Conservation (phyloP, 2,797 vertebrate species). For the Pogoniulus pusillus region DNA sequence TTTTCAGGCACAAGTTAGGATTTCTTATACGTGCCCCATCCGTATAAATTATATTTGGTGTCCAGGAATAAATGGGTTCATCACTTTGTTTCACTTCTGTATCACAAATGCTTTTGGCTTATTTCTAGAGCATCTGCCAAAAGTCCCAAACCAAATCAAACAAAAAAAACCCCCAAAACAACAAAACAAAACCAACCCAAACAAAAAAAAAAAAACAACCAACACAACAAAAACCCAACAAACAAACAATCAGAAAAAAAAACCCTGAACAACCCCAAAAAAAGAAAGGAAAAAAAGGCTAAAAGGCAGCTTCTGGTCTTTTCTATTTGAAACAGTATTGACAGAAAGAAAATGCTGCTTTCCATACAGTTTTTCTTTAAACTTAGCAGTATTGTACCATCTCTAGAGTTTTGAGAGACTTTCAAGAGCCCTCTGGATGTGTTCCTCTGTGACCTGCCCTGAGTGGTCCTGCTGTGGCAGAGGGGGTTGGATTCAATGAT, state of each 20-base stretch:
- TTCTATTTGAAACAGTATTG: not conserved
- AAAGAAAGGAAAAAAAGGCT: not conserved
- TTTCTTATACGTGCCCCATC: conserved; percentile 18
- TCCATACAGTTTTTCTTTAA: not conserved
- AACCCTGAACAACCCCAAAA: too few relatives aligned
- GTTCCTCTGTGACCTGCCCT: too few relatives aligned
- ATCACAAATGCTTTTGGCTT: not conserved
- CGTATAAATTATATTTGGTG: not conserved
- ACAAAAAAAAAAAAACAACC: too few relatives aligned
- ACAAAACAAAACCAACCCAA: too few relatives aligned
- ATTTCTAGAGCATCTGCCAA: not conserved
- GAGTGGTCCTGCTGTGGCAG: too few relatives aligned
- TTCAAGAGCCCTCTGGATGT: too few relatives aligned
- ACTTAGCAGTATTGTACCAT: not conserved
- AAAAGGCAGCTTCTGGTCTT: not conserved
- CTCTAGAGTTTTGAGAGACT: too few relatives aligned
- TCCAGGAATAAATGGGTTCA: conserved; percentile 1
- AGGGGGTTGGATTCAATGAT: too few relatives aligned
- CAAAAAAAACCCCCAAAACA: too few relatives aligned
- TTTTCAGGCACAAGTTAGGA: conserved; percentile 57
- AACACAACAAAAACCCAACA: too few relatives aligned
- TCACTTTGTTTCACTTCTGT: not conserved
- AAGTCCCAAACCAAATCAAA: too few relatives aligned
- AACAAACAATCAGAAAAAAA: too few relatives aligned
- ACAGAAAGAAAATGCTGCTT: not conserved